Percentiles rank a stretch among this genome's conserved stretches.
phyloP scores from a whole-genome alignment of 2,888 invertebrate species.

The Dicyrtomina minuta region DNA sequence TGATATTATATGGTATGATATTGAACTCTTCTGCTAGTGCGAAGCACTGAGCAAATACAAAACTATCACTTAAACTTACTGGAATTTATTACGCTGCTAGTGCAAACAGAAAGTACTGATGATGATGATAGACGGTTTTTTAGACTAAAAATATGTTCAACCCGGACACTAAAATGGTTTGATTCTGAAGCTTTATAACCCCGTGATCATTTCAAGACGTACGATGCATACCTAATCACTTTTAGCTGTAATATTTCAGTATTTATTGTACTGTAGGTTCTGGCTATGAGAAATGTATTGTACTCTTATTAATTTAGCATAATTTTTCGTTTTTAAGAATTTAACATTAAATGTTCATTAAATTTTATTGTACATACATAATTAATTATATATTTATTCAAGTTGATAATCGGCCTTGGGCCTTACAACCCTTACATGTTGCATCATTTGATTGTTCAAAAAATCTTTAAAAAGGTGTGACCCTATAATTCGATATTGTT shows the following conservation, averaged over 20 bases:
- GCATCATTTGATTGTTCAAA: too few relatives aligned
- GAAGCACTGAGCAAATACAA: too few relatives aligned
- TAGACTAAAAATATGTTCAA: too few relatives aligned
- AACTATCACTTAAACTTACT: too few relatives aligned
- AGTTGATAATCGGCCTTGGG: too few relatives aligned
- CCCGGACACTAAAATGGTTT: background rate
- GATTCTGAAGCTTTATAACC: conserved; percentile 12
- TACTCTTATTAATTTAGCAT: conserved; percentile 6
- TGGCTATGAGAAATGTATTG: background rate
- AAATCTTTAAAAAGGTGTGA: too few relatives aligned
- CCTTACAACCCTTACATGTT: too few relatives aligned
- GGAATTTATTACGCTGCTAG: conserved; percentile 5
- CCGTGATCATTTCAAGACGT: conserved; percentile 16
- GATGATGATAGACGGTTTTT: conserved; percentile 1
- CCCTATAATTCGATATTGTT: too few relatives aligned
- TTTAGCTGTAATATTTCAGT: background rate
- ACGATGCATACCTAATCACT: background rate
- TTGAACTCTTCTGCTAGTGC: conserved; percentile 7
- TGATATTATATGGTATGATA: conserved; percentile 6
- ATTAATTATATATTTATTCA: too few relatives aligned
- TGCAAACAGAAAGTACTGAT: conserved; percentile 18
- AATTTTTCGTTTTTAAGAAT: background rate
- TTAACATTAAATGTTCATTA: too few relatives aligned
- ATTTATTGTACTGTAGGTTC: too few relatives aligned
- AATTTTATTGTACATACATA: too few relatives aligned